Evolutionary conservation across 2,888 invertebrate species (phyloP).

Genomic region (Sipha maydis): DNA sequence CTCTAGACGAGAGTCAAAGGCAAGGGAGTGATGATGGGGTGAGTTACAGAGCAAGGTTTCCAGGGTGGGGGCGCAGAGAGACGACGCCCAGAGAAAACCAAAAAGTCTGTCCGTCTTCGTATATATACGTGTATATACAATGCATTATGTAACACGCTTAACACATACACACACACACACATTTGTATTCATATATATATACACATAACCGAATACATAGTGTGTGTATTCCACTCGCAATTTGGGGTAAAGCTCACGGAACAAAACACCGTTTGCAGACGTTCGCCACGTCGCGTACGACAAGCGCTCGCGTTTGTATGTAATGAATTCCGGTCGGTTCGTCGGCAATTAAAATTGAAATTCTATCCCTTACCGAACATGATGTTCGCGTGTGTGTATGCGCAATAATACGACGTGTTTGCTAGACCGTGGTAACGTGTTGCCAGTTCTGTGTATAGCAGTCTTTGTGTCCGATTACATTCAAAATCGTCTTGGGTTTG

Average conservation of each 20-base stretch:
- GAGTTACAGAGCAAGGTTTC: background rate
- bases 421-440: background rate
- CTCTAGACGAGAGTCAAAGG: background rate
- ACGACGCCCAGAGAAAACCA: background rate
- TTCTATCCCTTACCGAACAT: background rate
- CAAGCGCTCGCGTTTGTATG: background rate
- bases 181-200: too few species aligned
- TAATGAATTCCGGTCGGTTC: slow-evolving; percentile 13
- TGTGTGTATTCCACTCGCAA: background rate
- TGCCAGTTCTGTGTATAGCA: background rate
- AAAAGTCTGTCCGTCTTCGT: background rate
- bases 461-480: background rate
- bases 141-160: too few species aligned
- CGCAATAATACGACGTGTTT: background rate
- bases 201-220: too few species aligned
- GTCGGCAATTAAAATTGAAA: slow-evolving; percentile 46
- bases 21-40: background rate
- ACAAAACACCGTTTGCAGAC: slow-evolving; percentile 20
- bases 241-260: background rate
- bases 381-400: background rate
- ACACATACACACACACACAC: too few species aligned
- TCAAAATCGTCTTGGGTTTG: background rate
- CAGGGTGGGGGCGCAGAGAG: background rate
- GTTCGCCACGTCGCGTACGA: background rate
- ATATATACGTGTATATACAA: background rate